Base-by-base conservation (phyloP, 64 coral and sea anemone genomes). In the Pocillopora damicornis region DNA sequence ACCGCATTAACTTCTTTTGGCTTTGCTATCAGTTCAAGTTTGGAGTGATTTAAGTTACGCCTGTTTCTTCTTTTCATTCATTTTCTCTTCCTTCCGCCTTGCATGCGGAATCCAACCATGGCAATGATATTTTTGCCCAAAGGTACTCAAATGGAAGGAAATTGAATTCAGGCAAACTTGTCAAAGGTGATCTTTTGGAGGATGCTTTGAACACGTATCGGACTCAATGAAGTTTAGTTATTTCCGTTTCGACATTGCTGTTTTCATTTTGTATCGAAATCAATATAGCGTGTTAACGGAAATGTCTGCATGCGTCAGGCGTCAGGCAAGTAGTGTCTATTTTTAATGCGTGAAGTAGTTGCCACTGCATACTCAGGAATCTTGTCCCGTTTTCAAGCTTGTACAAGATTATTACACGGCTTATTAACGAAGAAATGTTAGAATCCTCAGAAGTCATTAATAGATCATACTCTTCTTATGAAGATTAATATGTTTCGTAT, bases 401-500 rank as follows among this genome's bases (percentile, higher is more conserved):
- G 16, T 63, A 11, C 16, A 37, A 20, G 38, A 37, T 63, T 26
- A 22, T 85, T 84, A 56, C 37, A 72, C 63, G 81, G 81, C 72
- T 85, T 71, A 72, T 85, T 66, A 85, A 38, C 35, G 36, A 85
- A 58, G 64, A 63, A 65, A 37, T 15, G 81, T 36, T 72, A 57
- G 11, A 73, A 64, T 63, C 38, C 81, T 85, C 11, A 34, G 12
- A 26, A 51, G 8, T 23, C 20, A 13, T 56, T 85, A 69, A 85
- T 73, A 58, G 81, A 58, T 72, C 37, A 85, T 60, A 35, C 15
- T 60, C 35, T 62, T 71, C 5, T 71, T 81, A 81, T 81, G 69
- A 58, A 69, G 81, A 85, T 85, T 71, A 73, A 85, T 85, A 66
- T 22, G 22, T 23, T 58, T 37, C 22, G 51, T 73, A 72, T 68